Base-by-base conservation (phyloP, 1,140 invertebrate species). In the Arctopsyche grandis region DNA sequence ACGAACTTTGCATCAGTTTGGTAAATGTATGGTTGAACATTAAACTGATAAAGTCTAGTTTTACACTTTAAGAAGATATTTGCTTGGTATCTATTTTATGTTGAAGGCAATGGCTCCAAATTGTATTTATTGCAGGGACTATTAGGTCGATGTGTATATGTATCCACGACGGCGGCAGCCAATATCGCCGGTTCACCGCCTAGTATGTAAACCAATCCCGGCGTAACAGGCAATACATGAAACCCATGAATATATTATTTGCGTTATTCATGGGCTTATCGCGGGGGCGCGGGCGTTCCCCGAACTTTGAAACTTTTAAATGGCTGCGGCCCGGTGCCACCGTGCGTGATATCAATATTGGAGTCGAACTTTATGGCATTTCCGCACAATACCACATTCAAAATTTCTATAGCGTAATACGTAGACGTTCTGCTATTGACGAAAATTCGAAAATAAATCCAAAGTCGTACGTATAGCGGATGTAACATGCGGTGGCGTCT, bases 241-340 rank as follows among this genome's bases (percentile, higher is more conserved):
- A 69, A 60, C 74, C 77, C 73, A 81, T 79, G 80, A 81, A 81
- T 81, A 81, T 76, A 81, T 81, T 81, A 81, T 81, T 81, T 79
- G 78, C 74, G 75, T 70, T 78, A 79, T 82, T 80, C 76, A 79
- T 60, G 56, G 58, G 60, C 69, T 81, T 75, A 79, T 81, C 69
- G 74, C 22, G 21, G 52, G 77, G 77, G 69, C 1, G 1, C 58
- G 63, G 56, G 63, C 24, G 9, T 26, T 66, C 21, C 24, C 21
- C 58, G 16, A 52, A 81, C 74, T 79, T 79, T 71, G 66, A 79
- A 81, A 81, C 73, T 81, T 81, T 82, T 82, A 79, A 80, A 82
- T 80, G 81, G 75, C 78, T 75, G 44, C 52, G 63, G 77, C 77
- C 70, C 48, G 48, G 69, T 63, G 71, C 75, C 75, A 66, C 66